These are phyloP conservation scores for Lithobates sylvaticus DNA, from an alignment of 2,797 vertebrate species.

Conservation along the genomic window DNA sequence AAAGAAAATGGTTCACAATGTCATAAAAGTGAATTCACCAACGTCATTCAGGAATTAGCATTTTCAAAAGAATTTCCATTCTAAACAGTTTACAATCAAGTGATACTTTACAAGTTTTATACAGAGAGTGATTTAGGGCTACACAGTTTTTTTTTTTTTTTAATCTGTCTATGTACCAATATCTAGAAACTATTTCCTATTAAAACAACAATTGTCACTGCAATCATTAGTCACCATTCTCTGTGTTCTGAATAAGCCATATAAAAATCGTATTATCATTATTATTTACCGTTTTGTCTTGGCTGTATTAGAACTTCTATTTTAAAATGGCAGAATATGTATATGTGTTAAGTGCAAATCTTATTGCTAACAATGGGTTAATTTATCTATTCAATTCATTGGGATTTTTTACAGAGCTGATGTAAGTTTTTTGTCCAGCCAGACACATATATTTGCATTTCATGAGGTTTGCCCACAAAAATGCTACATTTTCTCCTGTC, in stretches of 20 bases:
- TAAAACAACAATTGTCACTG: neutral
- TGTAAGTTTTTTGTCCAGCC: neutral
- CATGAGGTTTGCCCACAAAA: neutral
- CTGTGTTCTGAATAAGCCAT: neutral
- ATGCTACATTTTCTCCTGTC: no score
- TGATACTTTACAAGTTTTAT: constrained; percentile 56
- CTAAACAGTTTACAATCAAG: constrained; percentile 59
- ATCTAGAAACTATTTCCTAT: neutral
- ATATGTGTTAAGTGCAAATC: neutral
- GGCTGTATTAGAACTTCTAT: neutral
- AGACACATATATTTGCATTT: neutral
- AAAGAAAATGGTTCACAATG: constrained; percentile 54
- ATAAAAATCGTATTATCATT: neutral
- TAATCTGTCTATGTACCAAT: neutral
- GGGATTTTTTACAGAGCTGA: no score
- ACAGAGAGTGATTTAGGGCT: constrained; percentile 16
- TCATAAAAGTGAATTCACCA: constrained; percentile 59
- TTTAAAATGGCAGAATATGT: neutral
- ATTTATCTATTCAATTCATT: no score
- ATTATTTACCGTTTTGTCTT: neutral
- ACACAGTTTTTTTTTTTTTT: neutral
- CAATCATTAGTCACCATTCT: no score
- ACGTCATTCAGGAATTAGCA: constrained; percentile 60
- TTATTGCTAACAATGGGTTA: no score
- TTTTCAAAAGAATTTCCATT: constrained; percentile 60